These are phyloP conservation scores for Apocheima hispidaria DNA, from an alignment of 2,888 invertebrate species.

Conservation along the genomic window DNA sequence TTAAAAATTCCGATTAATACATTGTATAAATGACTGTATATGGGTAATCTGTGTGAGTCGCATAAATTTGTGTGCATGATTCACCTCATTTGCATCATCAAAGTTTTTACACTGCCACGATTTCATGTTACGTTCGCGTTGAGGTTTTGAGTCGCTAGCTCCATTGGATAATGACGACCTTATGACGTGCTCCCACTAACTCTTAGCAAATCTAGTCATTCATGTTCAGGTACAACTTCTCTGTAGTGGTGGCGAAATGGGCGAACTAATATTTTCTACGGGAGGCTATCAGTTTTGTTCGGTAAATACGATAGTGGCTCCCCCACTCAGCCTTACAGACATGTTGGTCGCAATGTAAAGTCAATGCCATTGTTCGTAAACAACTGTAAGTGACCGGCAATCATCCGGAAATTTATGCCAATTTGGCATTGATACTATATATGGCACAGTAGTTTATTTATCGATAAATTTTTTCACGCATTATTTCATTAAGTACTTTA, in stretches of 20 bases:
- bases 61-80: constrained; percentile 18
- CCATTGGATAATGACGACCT: constrained; percentile 38
- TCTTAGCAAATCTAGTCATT: constrained; percentile 44
- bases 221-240: constrained; percentile 25
- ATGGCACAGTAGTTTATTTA: constrained; percentile 16
- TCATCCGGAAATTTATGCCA: constrained; percentile 17
- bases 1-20: too few species aligned
- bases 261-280: neutral
- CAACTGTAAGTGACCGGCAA: constrained; percentile 28
- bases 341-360: neutral
- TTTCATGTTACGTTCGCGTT: constrained; percentile 37
- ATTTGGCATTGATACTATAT: constrained; percentile 21
- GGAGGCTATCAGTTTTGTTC: neutral
- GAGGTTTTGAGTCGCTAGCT: constrained; percentile 74
- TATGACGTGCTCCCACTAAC: constrained; percentile 50
- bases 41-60: too few species aligned
- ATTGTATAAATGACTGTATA: too few species aligned
- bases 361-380: constrained; percentile 36
- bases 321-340: neutral
- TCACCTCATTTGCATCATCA: neutral
- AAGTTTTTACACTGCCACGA: constrained; percentile 18
- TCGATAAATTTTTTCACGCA: neutral
- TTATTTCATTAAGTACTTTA: neutral
- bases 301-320: neutral
- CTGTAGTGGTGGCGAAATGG: constrained; percentile 1